Evolutionary conservation across 2,888 invertebrate genomes (phyloP), one percentile per base, ranked within the genome.

Genomic region (Hemicrepidius hirtus): DNA sequence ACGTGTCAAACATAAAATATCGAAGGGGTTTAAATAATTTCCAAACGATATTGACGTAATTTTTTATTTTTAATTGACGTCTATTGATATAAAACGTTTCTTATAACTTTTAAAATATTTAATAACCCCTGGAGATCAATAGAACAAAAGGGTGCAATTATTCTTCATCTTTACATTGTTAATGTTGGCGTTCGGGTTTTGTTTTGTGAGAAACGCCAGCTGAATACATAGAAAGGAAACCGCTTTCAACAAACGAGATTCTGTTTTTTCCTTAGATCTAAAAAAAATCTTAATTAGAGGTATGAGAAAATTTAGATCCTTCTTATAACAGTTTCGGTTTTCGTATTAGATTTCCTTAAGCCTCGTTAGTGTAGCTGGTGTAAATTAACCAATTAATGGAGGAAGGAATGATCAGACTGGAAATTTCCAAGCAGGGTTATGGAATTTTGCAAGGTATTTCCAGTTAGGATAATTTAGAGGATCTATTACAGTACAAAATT

Each of bases 201-300:
- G 18, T 44, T 44, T 44, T 18, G 44, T 44, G 44, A 44, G 44
- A 44, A 44, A 44, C 44, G 9, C 0, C 44, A 44, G 44, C 44
- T 44, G 44, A 44, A 44, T 18, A 44, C 44, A 44, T 18, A 3
- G 7, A 44, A 44, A 44, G n/a, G 44, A 44, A 44, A 18, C 18
- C 5, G 13, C 18, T 18, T 9, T 18, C 16, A 44, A 3, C 44
- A 44, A 44, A 44, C 18, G 13, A 44, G 44, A 44, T 44, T 44
- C n/a, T n/a, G n/a, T n/a, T 44, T 44, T 44, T 40, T 18, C 41
- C n/a, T n/a, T n/a, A n/a, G n/a, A n/a, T n/a, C n/a, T n/a, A n/a
- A n/a, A n/a, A n/a, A n/a, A n/a, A n/a, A n/a, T n/a, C n/a, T n/a
- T n/a, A n/a, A n/a, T n/a, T n/a, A n/a, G n/a, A n/a, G n/a, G n/a